phyloP scores from a whole-genome alignment of 2,113 vertebrate species.

The Raja brachyura region DNA sequence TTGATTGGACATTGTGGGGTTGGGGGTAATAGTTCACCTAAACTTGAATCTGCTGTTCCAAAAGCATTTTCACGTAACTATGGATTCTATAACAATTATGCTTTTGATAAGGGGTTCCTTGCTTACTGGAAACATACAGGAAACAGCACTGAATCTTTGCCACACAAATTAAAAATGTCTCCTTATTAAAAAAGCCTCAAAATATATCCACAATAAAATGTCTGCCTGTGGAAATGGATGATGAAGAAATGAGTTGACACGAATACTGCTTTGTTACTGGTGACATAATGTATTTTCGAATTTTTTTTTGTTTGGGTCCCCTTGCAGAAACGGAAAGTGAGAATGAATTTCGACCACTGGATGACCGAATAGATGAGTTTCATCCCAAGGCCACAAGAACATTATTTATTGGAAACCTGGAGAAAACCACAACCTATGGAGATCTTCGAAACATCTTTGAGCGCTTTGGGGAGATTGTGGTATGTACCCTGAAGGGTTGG shows the following conservation, averaged over 20 bases:
- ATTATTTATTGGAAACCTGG: slow-evolving; percentile 94
- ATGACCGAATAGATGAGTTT: slow-evolving; percentile 97
- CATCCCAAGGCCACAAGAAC: slow-evolving; percentile 96
- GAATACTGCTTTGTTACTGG: background rate
- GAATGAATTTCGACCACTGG: slow-evolving; percentile 93
- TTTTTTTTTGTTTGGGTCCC: slow-evolving; percentile 12
- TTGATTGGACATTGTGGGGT: background rate
- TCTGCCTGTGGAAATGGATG: background rate
- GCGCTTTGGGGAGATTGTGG: slow-evolving; percentile 96
- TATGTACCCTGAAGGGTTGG: slow-evolving; percentile 51
- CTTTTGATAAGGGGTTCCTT: background rate
- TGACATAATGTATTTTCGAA: slow-evolving; percentile 29
- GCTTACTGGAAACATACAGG: background rate
- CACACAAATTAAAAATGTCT: no score
- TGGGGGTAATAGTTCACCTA: background rate
- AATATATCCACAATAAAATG: background rate
- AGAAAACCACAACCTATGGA: slow-evolving; percentile 93
- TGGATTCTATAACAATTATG: background rate
- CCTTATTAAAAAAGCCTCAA: no score
- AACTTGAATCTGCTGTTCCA: background rate
- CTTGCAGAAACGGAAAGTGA: slow-evolving; percentile 92
- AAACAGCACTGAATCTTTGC: background rate
- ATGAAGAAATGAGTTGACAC: background rate
- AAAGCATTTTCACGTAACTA: background rate
- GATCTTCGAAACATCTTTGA: slow-evolving; percentile 94